A percentile compares a stretch with the other conserved stretches of the same genome.
phyloP scores from a whole-genome alignment of 2,113 vertebrate species.

The Otocyon megalotis region DNA sequence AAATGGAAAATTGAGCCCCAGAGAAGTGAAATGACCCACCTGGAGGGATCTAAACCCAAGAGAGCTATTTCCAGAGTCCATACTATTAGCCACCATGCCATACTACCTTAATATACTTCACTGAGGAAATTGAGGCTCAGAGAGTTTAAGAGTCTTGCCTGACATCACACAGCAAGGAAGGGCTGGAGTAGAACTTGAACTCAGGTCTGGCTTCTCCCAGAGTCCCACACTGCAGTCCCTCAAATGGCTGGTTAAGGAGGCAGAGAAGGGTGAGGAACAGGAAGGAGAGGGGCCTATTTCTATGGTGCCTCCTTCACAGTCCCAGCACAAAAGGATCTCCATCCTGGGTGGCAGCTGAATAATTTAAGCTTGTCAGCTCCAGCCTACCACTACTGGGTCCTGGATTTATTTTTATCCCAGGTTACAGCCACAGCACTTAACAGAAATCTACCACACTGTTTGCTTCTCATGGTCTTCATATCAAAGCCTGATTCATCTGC shows the following conservation, averaged over 20 bases:
- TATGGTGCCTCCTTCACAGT: not conserved
- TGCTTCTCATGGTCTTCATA: conserved; percentile 59
- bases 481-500: conserved; percentile 38
- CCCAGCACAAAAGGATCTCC: not conserved
- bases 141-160: not conserved
- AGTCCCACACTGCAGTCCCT: not conserved
- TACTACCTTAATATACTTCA: not conserved
- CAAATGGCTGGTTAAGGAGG: not conserved
- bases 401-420: conserved; percentile 82
- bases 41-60: not conserved
- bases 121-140: not conserved
- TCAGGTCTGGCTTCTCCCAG: not conserved
- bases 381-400: conserved; percentile 78
- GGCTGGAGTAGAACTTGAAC: not conserved
- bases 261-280: not conserved
- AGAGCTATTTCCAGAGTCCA: not conserved
- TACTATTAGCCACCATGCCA: not conserved
- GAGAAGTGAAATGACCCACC: not conserved
- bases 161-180: conserved; percentile 34
- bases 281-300: not conserved
- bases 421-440: conserved; percentile 77
- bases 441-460: conserved; percentile 81
- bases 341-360: conserved; percentile 63
- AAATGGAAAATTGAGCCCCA: not conserved
- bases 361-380: conserved; percentile 69